Base-by-base conservation (phyloP, 2,888 invertebrate genomes). In the Cataglyphis livida region DNA sequence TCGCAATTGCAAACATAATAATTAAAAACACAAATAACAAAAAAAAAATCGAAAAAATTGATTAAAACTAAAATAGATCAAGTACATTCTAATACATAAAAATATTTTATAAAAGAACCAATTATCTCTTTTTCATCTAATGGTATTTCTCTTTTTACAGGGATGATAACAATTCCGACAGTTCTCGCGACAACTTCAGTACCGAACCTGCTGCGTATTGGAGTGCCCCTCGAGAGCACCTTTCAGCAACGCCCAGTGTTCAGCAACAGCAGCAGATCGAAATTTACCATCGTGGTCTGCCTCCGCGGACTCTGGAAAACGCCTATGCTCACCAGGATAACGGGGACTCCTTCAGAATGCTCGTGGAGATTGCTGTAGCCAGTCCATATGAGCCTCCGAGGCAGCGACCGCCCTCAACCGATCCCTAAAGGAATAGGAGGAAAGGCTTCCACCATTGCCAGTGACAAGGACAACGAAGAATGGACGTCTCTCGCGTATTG, bases 161-260 rank as follows among this genome's bases (percentile, higher is more conserved):
- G 6, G n/a, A 51, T 12, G n/a, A 51, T n/a, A 51, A 38, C 25
- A 71, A 21, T 64, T n/a, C 25, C 3, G 66, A 28, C 9, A 48
- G 28, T 9, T 61, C 61, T 18, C 28, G 2, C 32, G 61, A 61
- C 9, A 41, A 15, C 15, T 10, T 38, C 1, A 2, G 1, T 0
- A 15, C 12, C 79, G 93, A 93, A 57, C 66, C 66, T 38, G 92
- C 93, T 0, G 93, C 90, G 10, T 93, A 93, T 76, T 94, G 93
- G 93, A 94, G 93, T 74, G 93, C 94, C 5, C 94, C 94, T 15
- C 91, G 93, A 61, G 91, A 93, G 64, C 93, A 93, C 85, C 87
- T 93, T 70, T 85, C 88, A 15, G 84, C 89, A 64, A 87, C 92
- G 6, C 89, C 92, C 9, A 91, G 91, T 28, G 90, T 93, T 4